A percentile compares a stretch with the other conserved stretches of the same genome.
These are phyloP conservation scores for Euproctis similis DNA, from an alignment of 2,888 invertebrate genomes.

Conservation along the genomic window DNA sequence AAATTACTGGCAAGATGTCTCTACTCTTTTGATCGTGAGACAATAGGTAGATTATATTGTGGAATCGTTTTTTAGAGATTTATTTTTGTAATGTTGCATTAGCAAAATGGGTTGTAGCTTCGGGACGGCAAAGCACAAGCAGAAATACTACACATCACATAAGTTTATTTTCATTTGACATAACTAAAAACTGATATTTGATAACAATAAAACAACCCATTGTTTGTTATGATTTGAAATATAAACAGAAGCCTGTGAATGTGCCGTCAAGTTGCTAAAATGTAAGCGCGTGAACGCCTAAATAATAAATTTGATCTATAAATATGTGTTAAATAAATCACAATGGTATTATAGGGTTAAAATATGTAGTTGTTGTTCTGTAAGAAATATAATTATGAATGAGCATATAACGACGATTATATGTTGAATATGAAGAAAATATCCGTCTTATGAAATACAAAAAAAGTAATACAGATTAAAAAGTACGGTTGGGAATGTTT, in stretches of 20 bases:
- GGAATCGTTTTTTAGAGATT: constrained; percentile 48
- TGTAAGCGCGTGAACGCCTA: constrained; percentile 47
- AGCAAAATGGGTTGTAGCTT: constrained; percentile 21
- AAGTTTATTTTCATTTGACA: no score
- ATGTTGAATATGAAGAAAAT: no score
- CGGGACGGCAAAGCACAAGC: constrained; percentile 14
- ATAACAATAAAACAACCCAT: no score
- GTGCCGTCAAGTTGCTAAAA: constrained; percentile 18
- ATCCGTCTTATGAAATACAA: constrained; percentile 71
- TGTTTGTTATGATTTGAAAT: no score
- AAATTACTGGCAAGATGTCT: constrained; percentile 30
- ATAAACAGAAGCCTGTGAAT: not conserved
- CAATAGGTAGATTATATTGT: constrained; percentile 42
- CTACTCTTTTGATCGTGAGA: constrained; percentile 41
- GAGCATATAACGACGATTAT: constrained; percentile 68
- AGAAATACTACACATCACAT: no score
- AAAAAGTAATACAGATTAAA: constrained; percentile 54
- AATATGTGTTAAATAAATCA: constrained; percentile 36
- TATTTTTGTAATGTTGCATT: constrained; percentile 59
- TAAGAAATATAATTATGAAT: constrained; percentile 67
- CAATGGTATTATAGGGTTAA: constrained; percentile 56
- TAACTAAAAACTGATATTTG: no score
- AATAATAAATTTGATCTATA: constrained; percentile 58
- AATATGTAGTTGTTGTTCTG: constrained; percentile 73
- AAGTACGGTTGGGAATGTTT: constrained; percentile 67